Percentiles rank a stretch among this genome's conserved stretches.
phyloP scores from a whole-genome alignment of 2,113 vertebrate species.

The Corythaeola cristata region DNA sequence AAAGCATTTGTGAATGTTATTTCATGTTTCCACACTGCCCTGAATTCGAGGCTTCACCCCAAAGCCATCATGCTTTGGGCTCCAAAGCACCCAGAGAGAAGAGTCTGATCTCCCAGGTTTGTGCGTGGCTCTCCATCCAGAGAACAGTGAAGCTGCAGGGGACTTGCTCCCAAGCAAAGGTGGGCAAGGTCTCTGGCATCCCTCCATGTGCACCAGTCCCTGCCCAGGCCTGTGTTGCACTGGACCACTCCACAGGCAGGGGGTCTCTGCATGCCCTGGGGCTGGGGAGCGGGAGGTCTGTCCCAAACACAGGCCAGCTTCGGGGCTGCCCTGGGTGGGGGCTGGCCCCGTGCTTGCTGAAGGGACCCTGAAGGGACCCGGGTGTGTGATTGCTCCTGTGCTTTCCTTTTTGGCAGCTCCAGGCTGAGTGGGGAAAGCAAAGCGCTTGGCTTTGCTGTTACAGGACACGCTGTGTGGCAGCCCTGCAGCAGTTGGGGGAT shows the following conservation, averaged over 20 bases:
- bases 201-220: accelerated
- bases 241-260: accelerated
- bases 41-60: neutral
- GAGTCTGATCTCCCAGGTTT: neutral
- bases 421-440: neutral
- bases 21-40: neutral
- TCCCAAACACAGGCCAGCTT: neutral
- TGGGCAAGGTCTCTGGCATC: neutral
- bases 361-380: neutral
- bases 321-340: neutral
- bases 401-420: neutral
- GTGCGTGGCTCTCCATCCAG: neutral
- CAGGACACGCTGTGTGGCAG: accelerated
- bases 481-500: neutral
- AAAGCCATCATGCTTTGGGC: accelerated
- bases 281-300: neutral
- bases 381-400: accelerated
- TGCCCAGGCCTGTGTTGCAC: no score
- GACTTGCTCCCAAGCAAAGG: accelerated
- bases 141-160: neutral
- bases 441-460: neutral
- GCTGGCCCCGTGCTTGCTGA: neutral
- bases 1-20: neutral
- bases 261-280: neutral
- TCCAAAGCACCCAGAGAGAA: accelerated